Evolutionary conservation across 2,888 invertebrate species (phyloP).

Genomic region (Sceliomorpha sp.): DNA sequence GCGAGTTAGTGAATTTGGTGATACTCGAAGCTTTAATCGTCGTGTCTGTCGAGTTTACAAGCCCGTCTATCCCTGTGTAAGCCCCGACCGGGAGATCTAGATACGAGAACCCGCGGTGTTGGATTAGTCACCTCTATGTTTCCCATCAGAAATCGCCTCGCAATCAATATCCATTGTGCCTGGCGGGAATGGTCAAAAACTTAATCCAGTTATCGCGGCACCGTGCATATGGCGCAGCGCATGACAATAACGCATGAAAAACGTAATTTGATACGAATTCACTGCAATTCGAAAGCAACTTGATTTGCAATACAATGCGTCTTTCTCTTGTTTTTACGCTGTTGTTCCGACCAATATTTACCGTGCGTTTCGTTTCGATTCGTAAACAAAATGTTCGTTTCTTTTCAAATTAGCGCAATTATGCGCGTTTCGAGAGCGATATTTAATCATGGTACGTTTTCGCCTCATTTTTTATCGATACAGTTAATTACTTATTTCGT

Average conservation of each 20-base stretch:
- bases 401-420: constrained; percentile 1
- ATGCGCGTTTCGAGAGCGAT: no score
- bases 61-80: constrained; percentile 60
- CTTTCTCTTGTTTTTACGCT: constrained; percentile 36
- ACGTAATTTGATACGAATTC: constrained; percentile 53
- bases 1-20: constrained; percentile 68
- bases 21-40: constrained; percentile 52
- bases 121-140: constrained; percentile 52
- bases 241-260: constrained; percentile 53
- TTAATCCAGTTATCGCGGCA: constrained; percentile 54
- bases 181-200: constrained; percentile 49
- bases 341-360: constrained; percentile 45
- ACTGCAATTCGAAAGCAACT: constrained; percentile 30
- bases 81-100: constrained; percentile 42
- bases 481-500: no score
- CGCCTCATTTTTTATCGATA: no score
- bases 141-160: constrained; percentile 40
- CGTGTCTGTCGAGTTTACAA: constrained; percentile 67
- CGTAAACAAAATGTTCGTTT: constrained; percentile 15
- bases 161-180: constrained; percentile 56
- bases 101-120: constrained; percentile 43
- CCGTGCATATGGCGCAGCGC: constrained; percentile 31
- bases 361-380: constrained; percentile 6
- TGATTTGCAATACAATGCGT: constrained; percentile 50
- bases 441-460: no score